phyloP scores from a whole-genome alignment of 2,888 invertebrate species.

The Formica aserva region DNA sequence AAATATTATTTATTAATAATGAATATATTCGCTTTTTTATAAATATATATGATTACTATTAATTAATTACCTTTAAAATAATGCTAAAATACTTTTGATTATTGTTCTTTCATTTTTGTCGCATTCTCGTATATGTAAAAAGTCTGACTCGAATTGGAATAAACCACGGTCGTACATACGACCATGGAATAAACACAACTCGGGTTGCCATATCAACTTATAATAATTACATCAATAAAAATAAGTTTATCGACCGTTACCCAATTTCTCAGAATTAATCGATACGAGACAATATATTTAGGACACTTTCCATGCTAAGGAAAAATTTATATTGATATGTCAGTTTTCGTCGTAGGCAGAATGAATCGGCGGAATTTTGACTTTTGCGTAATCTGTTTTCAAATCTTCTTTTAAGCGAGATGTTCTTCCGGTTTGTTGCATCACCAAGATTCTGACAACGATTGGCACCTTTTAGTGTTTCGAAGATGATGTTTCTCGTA shows the following conservation, averaged over 20 bases:
- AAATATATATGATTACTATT: background rate
- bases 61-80: conserved; percentile 23
- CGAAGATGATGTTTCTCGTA: background rate
- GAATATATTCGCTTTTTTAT: background rate
- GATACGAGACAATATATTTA: background rate
- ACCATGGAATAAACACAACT: background rate
- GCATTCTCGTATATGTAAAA: background rate
- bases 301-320: background rate
- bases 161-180: no score
- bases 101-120: background rate
- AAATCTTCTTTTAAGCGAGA: background rate
- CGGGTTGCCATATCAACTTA: conserved; percentile 40
- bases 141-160: background rate
- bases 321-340: background rate
- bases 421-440: background rate
- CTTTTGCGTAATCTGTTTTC: conserved; percentile 3
- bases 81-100: background rate
- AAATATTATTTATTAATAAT: conserved; percentile 1
- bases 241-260: background rate
- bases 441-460: background rate
- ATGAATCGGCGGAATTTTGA: background rate
- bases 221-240: conserved; percentile 21
- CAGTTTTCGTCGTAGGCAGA: background rate
- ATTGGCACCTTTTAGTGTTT: background rate
- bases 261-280: background rate